These are phyloP conservation scores for Campaea margaritaria DNA, from an alignment of 2,888 invertebrate genomes.

Conservation along the genomic window DNA sequence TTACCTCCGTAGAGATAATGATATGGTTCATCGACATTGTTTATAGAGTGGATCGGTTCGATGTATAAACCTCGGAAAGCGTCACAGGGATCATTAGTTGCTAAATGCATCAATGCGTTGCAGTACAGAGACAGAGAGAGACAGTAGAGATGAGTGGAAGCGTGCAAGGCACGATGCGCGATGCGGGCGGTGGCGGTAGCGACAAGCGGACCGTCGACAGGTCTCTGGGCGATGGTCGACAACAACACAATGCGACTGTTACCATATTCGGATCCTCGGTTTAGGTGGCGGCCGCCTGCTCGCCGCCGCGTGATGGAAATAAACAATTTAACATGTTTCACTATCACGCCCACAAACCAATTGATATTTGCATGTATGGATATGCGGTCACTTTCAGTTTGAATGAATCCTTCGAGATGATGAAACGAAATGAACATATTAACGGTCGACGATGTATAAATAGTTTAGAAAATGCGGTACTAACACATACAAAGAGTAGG, in stretches of 20 bases:
- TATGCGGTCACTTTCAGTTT: slow-evolving; percentile 13
- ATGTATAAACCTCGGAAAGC: slow-evolving; percentile 7
- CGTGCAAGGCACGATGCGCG: slow-evolving; percentile 82
- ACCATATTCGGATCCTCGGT: slow-evolving; percentile 97
- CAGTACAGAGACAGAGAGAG: slow-evolving; percentile 31
- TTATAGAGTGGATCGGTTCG: slow-evolving; percentile 1
- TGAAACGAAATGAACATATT: slow-evolving; percentile 7
- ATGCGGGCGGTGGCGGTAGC: slow-evolving; percentile 46
- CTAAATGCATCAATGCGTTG: slow-evolving; percentile 41
- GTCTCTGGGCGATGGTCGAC: slow-evolving; percentile 65
- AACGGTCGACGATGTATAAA: background rate
- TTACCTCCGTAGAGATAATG: slow-evolving; percentile 8
- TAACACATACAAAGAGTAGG: too few species aligned
- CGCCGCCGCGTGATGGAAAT: slow-evolving; percentile 84
- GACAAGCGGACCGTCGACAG: slow-evolving; percentile 75
- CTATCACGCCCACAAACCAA: slow-evolving; percentile 53
- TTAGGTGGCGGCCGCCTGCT: slow-evolving; percentile 93
- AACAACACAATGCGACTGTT: slow-evolving; percentile 83
- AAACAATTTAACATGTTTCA: slow-evolving; percentile 56
- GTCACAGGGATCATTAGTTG: slow-evolving; percentile 10
- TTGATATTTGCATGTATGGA: slow-evolving; percentile 28
- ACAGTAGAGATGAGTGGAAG: slow-evolving; percentile 59
- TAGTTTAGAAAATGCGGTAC: background rate
- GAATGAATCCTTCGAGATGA: slow-evolving; percentile 15
- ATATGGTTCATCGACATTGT: background rate